Evolutionary conservation across 2,113 vertebrate genomes (phyloP), one percentile per base, ranked within the genome.

Genomic region (Raja brachyura): DNA sequence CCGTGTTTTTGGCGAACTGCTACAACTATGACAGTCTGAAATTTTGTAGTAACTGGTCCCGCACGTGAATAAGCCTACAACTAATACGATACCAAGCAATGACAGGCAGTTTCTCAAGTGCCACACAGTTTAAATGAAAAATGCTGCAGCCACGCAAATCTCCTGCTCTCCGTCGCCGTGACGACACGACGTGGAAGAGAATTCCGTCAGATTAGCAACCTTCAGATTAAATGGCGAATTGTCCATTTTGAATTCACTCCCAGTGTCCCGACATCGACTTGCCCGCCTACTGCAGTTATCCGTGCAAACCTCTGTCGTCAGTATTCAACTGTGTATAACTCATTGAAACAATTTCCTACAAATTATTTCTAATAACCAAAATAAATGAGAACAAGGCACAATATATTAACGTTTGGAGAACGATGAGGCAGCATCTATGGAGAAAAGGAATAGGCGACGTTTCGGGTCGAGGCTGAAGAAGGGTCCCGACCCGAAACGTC

Each of bases 101-200:
- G 28, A 11, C 83, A 86, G 63, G 63, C 33, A 54, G 79, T 56
- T 83, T 48, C 39, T 54, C 22, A 83, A 83, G 79, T 83, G 39
- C 63, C 83, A 70, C n/a, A 18, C 31, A 68, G 18, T 39, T 14
- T 18, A 68, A 90, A 68, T 68, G 31, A 48, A 48, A 31, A 90
- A 25, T 90, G 88, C 31, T 33, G 76, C 76, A 78, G 63, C 14
- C 88, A 70, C 31, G 22, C 63, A 90, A 70, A 66, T 90, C 88
- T 90, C 59, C 28, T 88, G 31, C 20, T 90, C 86, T 6, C n/a
- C 22, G 31, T 90, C 63, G 5, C 86, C 86, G 68, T 90, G 33
- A 61, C 31, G 68, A 90, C 63, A 39, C 8, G 31, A 90, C 31
- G 0, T 90, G 88, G 63, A 70, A 70, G 31, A 5, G 18, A 90